Conservation (phyloP, 2,797 vertebrate species). For the Acropternis orthonyx region DNA sequence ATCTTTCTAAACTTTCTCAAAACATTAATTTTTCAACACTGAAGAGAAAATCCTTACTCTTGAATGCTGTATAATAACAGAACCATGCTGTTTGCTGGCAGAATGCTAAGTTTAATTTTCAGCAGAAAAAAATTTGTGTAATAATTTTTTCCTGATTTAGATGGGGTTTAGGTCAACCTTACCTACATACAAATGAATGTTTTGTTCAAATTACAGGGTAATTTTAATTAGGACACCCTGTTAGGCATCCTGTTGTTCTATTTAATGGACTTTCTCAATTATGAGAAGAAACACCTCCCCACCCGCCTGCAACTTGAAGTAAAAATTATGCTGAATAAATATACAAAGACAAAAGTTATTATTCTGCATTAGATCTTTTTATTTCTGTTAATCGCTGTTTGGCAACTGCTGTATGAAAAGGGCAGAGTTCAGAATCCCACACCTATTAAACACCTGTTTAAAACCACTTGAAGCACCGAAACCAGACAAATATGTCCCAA, state of each 20-base stretch:
- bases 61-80: neutral
- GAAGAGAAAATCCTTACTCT: neutral
- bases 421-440: slow-evolving; percentile 49
- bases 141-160: slow-evolving; percentile 48
- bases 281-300: slow-evolving; percentile 32
- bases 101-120: slow-evolving; percentile 38
- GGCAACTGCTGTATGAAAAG: slow-evolving; percentile 43
- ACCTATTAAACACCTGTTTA: slow-evolving; percentile 67
- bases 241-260: slow-evolving; percentile 63
- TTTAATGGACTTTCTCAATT: slow-evolving; percentile 67
- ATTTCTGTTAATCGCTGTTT: slow-evolving; percentile 48
- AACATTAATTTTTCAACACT: neutral
- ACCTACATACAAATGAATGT: slow-evolving; percentile 56
- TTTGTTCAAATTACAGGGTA: slow-evolving; percentile 62
- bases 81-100: slow-evolving; percentile 29
- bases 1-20: neutral
- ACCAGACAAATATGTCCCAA: slow-evolving; percentile 54
- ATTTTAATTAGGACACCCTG: slow-evolving; percentile 67
- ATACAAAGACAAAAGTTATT: slow-evolving; percentile 29
- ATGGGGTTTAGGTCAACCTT: slow-evolving; percentile 59
- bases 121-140: neutral
- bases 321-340: slow-evolving; percentile 54
- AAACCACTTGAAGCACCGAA: slow-evolving; percentile 53
- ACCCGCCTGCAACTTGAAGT: neutral
- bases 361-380: neutral